These are phyloP conservation scores for Formica selysi DNA, from an alignment of 1,140 invertebrate species.

Conservation along the genomic window DNA sequence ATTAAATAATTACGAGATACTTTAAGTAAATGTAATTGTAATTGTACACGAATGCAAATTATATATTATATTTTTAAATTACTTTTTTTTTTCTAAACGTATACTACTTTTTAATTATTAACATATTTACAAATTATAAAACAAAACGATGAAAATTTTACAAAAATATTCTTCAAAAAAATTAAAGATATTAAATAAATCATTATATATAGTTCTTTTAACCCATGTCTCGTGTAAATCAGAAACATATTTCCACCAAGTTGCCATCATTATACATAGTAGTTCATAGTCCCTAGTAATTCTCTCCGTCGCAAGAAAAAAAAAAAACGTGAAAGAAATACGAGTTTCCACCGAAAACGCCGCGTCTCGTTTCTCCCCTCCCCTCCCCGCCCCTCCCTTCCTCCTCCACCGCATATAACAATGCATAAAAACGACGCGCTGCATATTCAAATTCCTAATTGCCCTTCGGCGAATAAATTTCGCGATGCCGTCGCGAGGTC, in stretches of 20 bases:
- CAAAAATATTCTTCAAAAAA: not conserved
- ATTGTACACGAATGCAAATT: not conserved
- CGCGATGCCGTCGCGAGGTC: constrained; percentile 53
- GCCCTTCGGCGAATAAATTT: constrained; percentile 72
- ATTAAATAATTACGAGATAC: not conserved
- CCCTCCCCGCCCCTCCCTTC: too few relatives aligned
- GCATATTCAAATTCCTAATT: constrained; percentile 64
- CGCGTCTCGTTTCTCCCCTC: not conserved
- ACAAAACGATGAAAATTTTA: not conserved
- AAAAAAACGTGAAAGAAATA: constrained; percentile 40
- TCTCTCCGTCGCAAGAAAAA: constrained; percentile 1
- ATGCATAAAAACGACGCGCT: constrained; percentile 58
- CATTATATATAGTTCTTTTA: not conserved
- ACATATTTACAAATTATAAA: not conserved
- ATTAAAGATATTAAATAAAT: constrained; percentile 15
- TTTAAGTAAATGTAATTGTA: not conserved
- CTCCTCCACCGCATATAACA: constrained; percentile 14
- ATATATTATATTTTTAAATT: not conserved
- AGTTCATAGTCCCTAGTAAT: constrained; percentile 51
- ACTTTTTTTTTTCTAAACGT: not conserved
- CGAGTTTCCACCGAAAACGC: constrained; percentile 46
- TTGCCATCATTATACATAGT: constrained; percentile 19
- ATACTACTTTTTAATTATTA: not conserved
- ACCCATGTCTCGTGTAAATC: constrained; percentile 12
- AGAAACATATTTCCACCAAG: constrained; percentile 35